A percentile compares a stretch with the other conserved stretches of the same genome.
Evolutionary conservation across 2,888 invertebrate genomes (phyloP).

Genomic region (Morpho helenor): DNA sequence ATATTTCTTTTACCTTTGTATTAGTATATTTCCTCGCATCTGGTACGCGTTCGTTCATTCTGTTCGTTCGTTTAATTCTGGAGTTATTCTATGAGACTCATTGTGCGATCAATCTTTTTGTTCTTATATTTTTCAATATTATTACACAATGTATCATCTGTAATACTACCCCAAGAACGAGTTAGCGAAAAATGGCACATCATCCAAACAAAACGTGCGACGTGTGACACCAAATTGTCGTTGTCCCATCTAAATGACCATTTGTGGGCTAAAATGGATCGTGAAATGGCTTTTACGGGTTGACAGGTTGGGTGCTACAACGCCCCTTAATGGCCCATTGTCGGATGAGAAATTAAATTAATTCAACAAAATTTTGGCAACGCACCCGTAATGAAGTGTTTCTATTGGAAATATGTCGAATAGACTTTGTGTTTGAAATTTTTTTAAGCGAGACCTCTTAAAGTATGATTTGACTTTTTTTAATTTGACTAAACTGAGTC

Average conservation of each 20-base stretch:
- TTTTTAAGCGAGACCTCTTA: neutral
- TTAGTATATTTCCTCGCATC: too few relatives aligned
- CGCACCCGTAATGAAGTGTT: conserved; percentile 24
- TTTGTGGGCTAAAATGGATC: conserved; percentile 59
- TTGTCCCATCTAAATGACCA: conserved; percentile 52
- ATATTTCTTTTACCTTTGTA: too few relatives aligned
- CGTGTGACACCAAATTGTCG: conserved; percentile 48
- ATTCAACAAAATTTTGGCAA: conserved; percentile 37
- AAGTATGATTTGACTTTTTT: too few relatives aligned
- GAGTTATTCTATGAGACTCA: too few relatives aligned
- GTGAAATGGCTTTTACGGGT: conserved; percentile 67
- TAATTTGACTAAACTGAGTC: too few relatives aligned
- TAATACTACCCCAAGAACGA: too few relatives aligned
- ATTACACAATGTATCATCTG: too few relatives aligned
- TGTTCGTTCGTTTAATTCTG: too few relatives aligned
- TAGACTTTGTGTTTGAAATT: conserved; percentile 18
- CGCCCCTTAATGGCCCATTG: conserved; percentile 56
- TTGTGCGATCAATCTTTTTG: too few relatives aligned
- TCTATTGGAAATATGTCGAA: conserved; percentile 21
- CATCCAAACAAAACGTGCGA: conserved; percentile 9
- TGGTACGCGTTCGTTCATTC: too few relatives aligned
- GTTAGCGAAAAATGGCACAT: neutral
- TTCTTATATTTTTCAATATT: too few relatives aligned
- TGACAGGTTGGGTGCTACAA: conserved; percentile 51
- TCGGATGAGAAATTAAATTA: conserved; percentile 56